Conservation (phyloP, 2,888 invertebrate species). For the Macrosiphum euphorbiae region DNA sequence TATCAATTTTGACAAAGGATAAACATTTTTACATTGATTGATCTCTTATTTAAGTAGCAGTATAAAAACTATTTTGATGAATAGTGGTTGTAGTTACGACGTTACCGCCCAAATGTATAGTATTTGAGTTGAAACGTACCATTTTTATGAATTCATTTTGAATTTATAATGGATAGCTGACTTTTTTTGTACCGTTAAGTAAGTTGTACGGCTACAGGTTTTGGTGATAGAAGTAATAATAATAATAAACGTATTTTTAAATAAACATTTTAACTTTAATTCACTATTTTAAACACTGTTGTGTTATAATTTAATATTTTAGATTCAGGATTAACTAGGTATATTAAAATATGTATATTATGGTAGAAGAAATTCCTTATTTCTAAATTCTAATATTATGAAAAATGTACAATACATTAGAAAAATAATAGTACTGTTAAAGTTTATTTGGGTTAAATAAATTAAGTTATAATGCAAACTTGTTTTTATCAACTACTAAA, state of each 20-base stretch:
- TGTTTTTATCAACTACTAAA: neutral
- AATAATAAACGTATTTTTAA: neutral
- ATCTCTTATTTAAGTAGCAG: constrained; percentile 13
- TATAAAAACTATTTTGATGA: constrained; percentile 21
- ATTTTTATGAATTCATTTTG: constrained; percentile 15
- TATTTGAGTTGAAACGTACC: neutral
- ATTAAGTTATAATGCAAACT: neutral
- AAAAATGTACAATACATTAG: neutral
- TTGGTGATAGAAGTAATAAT: neutral
- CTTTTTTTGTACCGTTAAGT: neutral
- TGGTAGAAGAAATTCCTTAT: neutral
- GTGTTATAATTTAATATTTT: neutral
- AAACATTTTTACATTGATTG: constrained; percentile 40
- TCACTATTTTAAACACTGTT: neutral
- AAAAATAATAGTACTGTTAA: neutral
- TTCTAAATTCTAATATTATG: neutral
- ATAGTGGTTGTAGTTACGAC: constrained; percentile 25
- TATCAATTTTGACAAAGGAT: constrained; percentile 5
- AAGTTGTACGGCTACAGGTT: neutral
- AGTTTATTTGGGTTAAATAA: neutral
- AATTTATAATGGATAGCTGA: neutral
- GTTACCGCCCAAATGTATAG: neutral
- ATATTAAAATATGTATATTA: neutral
- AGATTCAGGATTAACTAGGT: neutral
- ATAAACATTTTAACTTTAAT: neutral